Percentiles rank a stretch among this genome's conserved stretches.
Evolutionary conservation across 2,113 vertebrate species (phyloP).

Genomic region (Malurus alboscapulatus): DNA sequence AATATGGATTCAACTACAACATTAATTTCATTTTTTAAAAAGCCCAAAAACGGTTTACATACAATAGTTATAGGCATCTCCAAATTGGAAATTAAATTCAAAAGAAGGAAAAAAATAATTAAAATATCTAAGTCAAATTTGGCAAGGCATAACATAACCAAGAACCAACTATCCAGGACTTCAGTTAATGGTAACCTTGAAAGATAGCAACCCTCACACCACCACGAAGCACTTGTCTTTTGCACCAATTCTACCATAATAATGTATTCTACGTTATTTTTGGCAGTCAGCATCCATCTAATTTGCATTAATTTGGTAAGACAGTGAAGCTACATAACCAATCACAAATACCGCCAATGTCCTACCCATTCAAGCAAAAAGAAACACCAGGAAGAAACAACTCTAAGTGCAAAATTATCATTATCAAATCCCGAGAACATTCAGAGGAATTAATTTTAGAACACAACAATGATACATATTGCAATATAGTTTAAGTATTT

Average conservation of each 20-base stretch:
- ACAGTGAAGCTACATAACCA: not conserved
- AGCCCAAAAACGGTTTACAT: not conserved
- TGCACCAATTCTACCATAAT: not conserved
- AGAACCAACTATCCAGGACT: not conserved
- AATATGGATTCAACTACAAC: not conserved
- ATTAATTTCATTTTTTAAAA: not conserved
- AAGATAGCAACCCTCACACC: not conserved
- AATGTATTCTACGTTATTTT: not conserved
- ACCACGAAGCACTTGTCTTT: accelerated
- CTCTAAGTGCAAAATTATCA: not conserved
- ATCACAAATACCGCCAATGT: not conserved
- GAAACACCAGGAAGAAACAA: not conserved
- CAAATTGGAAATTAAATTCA: not conserved
- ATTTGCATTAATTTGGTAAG: not conserved
- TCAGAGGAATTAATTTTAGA: not conserved
- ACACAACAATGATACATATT: not conserved
- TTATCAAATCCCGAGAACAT: not conserved
- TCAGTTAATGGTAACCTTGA: not conserved
- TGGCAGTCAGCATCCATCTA: not conserved
- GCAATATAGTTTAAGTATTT: not conserved
- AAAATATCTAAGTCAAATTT: not conserved
- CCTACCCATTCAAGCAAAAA: not conserved
- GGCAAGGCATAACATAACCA: not conserved
- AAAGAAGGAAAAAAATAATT: not conserved
- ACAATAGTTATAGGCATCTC: not conserved